Percentiles rank a stretch among this genome's conserved stretches.
phyloP scores from a whole-genome alignment of 1,140 invertebrate species.

The Sarcophaga peregrina region DNA sequence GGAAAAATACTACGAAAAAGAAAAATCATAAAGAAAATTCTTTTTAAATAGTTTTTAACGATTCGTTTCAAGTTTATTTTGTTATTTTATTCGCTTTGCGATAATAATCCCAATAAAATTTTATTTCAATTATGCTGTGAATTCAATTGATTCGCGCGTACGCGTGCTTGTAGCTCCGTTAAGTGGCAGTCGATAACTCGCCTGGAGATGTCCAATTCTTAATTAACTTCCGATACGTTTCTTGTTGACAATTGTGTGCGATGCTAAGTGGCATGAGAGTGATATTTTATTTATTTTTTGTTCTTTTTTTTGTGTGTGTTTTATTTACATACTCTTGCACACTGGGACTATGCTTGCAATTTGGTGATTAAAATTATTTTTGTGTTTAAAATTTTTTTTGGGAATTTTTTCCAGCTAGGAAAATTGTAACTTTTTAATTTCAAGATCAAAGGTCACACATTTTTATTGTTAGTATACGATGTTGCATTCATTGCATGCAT shows the following conservation, averaged over 20 bases:
- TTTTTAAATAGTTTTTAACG: background rate
- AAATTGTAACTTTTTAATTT: too few species aligned
- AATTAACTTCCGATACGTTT: background rate
- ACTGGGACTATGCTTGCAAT: background rate
- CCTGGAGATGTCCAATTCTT: slow-evolving; percentile 3
- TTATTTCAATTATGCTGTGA: background rate
- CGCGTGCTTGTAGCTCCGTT: background rate
- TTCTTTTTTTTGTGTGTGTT: background rate
- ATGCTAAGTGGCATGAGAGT: background rate
- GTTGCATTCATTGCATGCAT: too few species aligned
- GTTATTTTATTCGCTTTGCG: background rate
- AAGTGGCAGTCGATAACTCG: background rate
- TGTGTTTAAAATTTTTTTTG: too few species aligned
- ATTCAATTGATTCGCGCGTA: background rate
- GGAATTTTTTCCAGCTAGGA: too few species aligned
- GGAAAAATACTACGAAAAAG: background rate
- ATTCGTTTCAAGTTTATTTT: too few species aligned
- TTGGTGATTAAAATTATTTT: background rate
- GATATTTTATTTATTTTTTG: too few species aligned
- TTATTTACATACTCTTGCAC: background rate
- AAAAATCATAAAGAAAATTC: background rate
- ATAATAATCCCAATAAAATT: background rate
- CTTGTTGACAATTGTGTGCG: background rate
- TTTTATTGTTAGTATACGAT: too few species aligned
- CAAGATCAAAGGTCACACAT: too few species aligned